These are phyloP conservation scores for Clupea harengus DNA, from an alignment of 2,113 vertebrate species.

Conservation along the genomic window DNA sequence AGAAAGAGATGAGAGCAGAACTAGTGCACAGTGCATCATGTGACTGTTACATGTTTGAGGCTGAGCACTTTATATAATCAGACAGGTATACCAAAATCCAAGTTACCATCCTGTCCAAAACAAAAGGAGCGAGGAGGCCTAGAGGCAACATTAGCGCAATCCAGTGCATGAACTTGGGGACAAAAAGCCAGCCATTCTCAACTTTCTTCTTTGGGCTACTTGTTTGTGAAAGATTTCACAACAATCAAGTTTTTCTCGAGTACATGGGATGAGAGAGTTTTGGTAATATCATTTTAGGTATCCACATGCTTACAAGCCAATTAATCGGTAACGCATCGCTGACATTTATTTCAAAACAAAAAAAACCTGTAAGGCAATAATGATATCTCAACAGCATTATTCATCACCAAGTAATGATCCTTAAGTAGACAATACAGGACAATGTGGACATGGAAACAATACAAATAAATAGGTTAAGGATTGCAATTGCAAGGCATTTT, in stretches of 20 bases:
- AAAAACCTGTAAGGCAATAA: not conserved
- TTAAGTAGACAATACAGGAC: not conserved
- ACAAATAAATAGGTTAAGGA: conserved; percentile 1
- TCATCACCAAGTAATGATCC: not conserved
- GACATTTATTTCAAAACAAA: not conserved
- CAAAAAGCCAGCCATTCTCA: not conserved
- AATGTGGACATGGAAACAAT: not conserved
- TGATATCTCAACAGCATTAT: not conserved
- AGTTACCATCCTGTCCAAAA: not conserved
- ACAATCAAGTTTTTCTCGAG: not conserved
- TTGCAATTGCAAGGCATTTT: not conserved
- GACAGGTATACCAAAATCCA: not conserved
- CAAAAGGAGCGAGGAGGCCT: not conserved
- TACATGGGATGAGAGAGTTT: not conserved
- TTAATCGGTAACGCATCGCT: not conserved
- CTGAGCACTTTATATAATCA: not conserved
- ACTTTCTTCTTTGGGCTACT: not conserved
- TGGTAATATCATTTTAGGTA: not conserved
- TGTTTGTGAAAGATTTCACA: not conserved
- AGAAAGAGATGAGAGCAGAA: not conserved
- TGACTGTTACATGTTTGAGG: not conserved
- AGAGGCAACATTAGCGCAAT: not conserved
- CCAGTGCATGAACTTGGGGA: not conserved
- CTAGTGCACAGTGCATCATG: not conserved
- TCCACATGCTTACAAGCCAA: not conserved